Percentiles rank a stretch among this genome's conserved stretches.
Conservation (phyloP, 2,888 invertebrate species). For the Stratiomys singularior region DNA sequence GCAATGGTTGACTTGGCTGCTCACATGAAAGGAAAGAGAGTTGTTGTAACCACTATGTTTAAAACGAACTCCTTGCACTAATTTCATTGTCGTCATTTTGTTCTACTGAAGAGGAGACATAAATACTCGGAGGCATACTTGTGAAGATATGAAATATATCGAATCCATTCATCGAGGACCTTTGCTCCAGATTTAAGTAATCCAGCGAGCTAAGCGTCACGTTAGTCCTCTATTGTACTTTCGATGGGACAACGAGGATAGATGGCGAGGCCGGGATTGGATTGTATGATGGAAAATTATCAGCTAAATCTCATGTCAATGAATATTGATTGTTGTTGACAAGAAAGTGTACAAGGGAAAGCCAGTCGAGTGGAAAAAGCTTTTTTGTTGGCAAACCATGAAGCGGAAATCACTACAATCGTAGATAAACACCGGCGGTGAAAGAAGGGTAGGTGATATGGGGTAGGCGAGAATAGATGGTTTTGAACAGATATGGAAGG, state of each 20-base stretch:
- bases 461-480: too few species aligned
- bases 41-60: not conserved
- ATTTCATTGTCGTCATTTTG: not conserved
- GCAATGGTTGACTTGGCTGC: not conserved
- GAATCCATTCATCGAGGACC: conserved; percentile 9
- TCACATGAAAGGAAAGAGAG: not conserved
- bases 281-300: conserved; percentile 15
- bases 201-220: not conserved
- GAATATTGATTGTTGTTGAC: conserved; percentile 28
- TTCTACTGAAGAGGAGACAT: not conserved
- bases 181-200: conserved; percentile 32
- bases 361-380: conserved; percentile 11
- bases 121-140: not conserved
- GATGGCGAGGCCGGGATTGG: not conserved
- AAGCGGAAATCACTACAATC: conserved; percentile 1
- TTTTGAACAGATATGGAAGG: too few species aligned
- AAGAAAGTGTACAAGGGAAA: conserved; percentile 1
- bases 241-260: not conserved
- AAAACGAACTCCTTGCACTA: not conserved
- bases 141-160: not conserved
- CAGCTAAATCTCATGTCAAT: conserved; percentile 7
- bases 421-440: not conserved
- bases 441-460: too few species aligned
- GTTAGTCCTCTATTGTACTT: not conserved
- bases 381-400: conserved; percentile 1